phyloP scores from a whole-genome alignment of 2,113 vertebrate genomes.

The Rhinogobius similis region DNA sequence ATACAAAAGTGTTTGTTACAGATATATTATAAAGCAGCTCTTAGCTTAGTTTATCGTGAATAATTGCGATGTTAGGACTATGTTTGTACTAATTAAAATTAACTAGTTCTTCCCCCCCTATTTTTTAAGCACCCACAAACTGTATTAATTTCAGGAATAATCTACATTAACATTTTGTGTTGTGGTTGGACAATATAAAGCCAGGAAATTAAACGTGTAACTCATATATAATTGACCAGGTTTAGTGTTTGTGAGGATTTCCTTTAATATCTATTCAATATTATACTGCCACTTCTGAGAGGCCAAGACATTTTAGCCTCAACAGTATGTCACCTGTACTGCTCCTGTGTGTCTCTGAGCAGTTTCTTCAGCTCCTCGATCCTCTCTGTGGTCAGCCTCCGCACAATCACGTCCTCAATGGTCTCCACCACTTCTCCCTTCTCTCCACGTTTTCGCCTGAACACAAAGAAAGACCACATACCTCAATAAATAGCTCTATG shows the following conservation, averaged over 20 bases:
- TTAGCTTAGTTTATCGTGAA: too few species aligned
- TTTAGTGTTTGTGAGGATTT: neutral
- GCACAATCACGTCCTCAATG: slow-evolving; percentile 97
- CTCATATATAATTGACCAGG: neutral
- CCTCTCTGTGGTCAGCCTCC: slow-evolving; percentile 91
- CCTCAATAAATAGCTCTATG: neutral
- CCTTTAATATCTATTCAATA: neutral
- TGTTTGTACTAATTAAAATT: too few species aligned
- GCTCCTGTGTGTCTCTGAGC: slow-evolving; percentile 96
- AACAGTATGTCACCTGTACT: slow-evolving; percentile 83
- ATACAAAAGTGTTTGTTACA: too few species aligned
- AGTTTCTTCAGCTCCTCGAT: slow-evolving; percentile 97
- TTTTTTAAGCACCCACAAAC: too few species aligned
- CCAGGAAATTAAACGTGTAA: too few species aligned
- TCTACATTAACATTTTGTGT: too few species aligned
- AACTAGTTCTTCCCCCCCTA: too few species aligned
- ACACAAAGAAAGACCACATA: neutral
- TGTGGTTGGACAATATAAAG: too few species aligned
- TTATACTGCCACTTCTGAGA: neutral
- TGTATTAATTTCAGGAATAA: too few species aligned
- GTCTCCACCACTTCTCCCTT: slow-evolving; percentile 99
- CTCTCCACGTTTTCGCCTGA: slow-evolving; percentile 95
- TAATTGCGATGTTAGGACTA: too few species aligned
- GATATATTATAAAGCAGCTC: too few species aligned
- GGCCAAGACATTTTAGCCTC: neutral